These are phyloP conservation scores for Harmothoe impar DNA, from an alignment of 2,888 invertebrate genomes.

Conservation along the genomic window DNA sequence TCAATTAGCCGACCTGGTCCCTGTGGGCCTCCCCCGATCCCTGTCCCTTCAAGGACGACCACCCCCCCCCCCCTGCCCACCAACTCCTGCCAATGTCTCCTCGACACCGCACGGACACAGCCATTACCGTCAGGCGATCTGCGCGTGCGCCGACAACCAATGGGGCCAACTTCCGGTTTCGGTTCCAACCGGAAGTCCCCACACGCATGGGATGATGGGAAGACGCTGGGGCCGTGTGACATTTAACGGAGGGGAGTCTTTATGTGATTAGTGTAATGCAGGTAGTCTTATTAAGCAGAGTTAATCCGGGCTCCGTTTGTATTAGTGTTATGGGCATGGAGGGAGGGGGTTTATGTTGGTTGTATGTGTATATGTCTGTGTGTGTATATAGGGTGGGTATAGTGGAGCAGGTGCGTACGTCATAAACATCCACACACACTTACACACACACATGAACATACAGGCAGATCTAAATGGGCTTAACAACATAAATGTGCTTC, in stretches of 20 bases:
- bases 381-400: neutral
- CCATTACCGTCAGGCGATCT: neutral
- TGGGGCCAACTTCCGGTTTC: neutral
- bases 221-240: neutral
- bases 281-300: conserved; percentile 10
- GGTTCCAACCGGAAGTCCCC: no score
- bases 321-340: conserved; percentile 25
- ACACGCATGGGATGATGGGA: no score
- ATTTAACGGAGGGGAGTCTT: neutral
- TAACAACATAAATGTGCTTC: conserved; percentile 10
- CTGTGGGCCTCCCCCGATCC: neutral
- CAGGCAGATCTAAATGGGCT: conserved; percentile 18
- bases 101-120: neutral
- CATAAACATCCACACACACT: neutral
- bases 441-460: neutral
- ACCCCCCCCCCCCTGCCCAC: neutral
- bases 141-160: neutral
- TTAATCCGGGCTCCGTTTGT: conserved; percentile 1
- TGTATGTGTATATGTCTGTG: no score
- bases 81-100: no score
- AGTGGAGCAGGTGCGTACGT: neutral
- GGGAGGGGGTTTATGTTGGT: neutral
- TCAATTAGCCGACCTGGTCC: conserved; percentile 11
- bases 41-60: neutral
- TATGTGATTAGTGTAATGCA: conserved; percentile 28